Percentiles rank a stretch among this genome's conserved stretches.
phyloP scores from a whole-genome alignment of 2,888 invertebrate species.

The Scaptomyza reducta region DNA sequence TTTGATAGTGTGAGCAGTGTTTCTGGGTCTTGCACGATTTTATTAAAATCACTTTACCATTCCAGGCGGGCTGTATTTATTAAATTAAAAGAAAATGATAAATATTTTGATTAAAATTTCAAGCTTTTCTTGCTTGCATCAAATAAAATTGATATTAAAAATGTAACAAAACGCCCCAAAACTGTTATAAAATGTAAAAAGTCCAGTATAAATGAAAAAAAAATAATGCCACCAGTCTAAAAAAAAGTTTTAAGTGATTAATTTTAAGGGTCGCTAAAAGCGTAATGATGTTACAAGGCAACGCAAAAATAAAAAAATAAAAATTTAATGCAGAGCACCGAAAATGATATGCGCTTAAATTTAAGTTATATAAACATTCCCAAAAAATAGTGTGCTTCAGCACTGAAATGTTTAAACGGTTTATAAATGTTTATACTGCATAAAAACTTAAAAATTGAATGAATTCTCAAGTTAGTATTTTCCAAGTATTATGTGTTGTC shows the following conservation, averaged over 20 bases:
- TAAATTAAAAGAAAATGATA: not conserved
- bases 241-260: slow-evolving; percentile 1
- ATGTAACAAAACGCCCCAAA: slow-evolving; percentile 1
- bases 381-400: not conserved
- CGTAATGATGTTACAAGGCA: not conserved
- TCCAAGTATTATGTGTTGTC: too few species aligned
- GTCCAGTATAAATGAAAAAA: not conserved
- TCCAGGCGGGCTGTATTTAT: not conserved
- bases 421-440: not conserved
- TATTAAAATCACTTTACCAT: too few species aligned
- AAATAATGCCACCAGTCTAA: not conserved
- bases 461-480: too few species aligned
- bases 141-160: not conserved
- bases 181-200: not conserved
- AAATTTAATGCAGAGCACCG: not conserved
- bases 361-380: too few species aligned
- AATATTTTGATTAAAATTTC: not conserved
- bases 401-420: not conserved
- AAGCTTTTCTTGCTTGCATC: not conserved
- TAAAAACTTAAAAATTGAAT: not conserved
- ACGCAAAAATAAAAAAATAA: not conserved
- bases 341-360: too few species aligned
- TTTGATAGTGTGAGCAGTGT: not conserved
- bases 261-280: not conserved
- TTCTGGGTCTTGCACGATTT: not conserved